phyloP scores from a whole-genome alignment of 2,113 vertebrate genomes.

The Halichoeres trimaculatus region DNA sequence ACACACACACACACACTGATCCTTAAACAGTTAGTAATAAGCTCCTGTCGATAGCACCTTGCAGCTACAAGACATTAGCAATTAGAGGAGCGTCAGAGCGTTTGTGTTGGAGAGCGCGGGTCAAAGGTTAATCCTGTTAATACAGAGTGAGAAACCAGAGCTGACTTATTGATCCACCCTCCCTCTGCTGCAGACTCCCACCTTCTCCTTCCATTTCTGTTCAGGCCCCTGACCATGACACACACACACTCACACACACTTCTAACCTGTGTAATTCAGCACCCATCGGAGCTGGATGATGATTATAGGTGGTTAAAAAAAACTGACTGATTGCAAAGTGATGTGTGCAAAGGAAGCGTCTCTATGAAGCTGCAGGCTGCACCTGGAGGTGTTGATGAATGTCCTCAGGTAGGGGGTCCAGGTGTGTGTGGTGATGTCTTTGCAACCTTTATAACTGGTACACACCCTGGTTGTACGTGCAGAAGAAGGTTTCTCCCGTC shows the following conservation, averaged over 20 bases:
- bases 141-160: slow-evolving; percentile 68
- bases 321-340: slow-evolving; percentile 14
- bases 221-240: not conserved
- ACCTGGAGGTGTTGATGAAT: slow-evolving; percentile 31
- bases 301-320: slow-evolving; percentile 20
- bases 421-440: too few relatives aligned
- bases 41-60: slow-evolving; percentile 49
- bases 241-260: not conserved
- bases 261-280: not conserved
- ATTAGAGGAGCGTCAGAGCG: slow-evolving; percentile 31
- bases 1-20: slow-evolving; percentile 12
- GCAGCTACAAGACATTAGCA: slow-evolving; percentile 66
- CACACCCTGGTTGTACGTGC: too few relatives aligned
- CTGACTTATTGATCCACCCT: slow-evolving; percentile 66
- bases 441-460: too few relatives aligned
- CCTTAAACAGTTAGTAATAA: slow-evolving; percentile 28
- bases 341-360: not conserved
- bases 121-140: slow-evolving; percentile 72
- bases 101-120: slow-evolving; percentile 53
- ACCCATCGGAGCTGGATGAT: not conserved
- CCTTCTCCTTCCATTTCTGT: slow-evolving; percentile 9
- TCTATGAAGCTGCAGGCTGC: too few relatives aligned
- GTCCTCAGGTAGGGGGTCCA: too few relatives aligned
- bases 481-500: too few relatives aligned
- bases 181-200: slow-evolving; percentile 16